Conservation (phyloP, 1,140 invertebrate species). For the Leptoteleia sp. region DNA sequence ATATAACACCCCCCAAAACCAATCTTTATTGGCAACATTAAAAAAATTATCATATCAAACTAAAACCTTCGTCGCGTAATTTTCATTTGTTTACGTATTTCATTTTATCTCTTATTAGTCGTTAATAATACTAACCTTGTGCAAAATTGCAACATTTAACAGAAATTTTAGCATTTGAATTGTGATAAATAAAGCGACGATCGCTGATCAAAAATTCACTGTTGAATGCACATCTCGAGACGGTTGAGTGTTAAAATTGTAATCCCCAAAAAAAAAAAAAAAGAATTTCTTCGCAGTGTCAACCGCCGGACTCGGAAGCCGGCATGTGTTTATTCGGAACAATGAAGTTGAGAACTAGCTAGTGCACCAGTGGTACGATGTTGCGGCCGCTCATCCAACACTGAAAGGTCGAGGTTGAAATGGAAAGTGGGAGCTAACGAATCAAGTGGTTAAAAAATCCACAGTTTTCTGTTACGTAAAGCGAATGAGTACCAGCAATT, state of each 20-base stretch:
- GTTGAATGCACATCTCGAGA: neutral
- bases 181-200: neutral
- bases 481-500: neutral
- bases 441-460: conserved; percentile 55
- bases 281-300: neutral
- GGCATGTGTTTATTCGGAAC: conserved; percentile 53
- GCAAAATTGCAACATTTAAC: neutral
- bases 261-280: neutral
- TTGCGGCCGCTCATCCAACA: conserved; percentile 54
- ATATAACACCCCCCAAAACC: no score
- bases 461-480: conserved; percentile 50
- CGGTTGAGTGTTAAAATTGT: neutral
- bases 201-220: neutral
- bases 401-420: conserved; percentile 66
- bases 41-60: no score
- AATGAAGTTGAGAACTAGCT: conserved; percentile 62
- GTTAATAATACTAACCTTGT: conserved; percentile 13
- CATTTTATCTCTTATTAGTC: neutral
- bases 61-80: no score
- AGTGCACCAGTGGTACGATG: conserved; percentile 49
- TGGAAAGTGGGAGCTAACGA: conserved; percentile 66
- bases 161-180: no score
- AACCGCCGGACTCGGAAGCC: conserved; percentile 11
- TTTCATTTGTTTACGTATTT: no score
- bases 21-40: no score